Percentiles rank a stretch among this genome's conserved stretches.
Conservation (phyloP, 1,140 invertebrate genomes). For the Bombyx mandarina region DNA sequence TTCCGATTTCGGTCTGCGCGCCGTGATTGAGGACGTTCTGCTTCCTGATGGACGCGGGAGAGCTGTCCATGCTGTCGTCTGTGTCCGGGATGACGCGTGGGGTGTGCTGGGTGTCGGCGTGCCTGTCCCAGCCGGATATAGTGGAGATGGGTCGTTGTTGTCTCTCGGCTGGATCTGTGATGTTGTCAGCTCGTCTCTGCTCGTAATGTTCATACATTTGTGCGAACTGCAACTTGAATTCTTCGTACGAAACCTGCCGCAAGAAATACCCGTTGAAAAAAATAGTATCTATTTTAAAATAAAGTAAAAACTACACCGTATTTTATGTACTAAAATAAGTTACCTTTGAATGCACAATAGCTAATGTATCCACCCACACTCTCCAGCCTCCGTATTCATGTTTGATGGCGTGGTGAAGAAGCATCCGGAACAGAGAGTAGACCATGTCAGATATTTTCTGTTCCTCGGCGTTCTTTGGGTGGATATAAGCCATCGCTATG, state of each 20-base stretch:
- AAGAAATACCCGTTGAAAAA: not conserved
- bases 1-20: constrained; percentile 69
- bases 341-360: constrained; percentile 99
- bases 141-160: constrained; percentile 95
- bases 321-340: not conserved
- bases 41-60: constrained; percentile 43
- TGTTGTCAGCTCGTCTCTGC: constrained; percentile 91
- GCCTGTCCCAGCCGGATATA: constrained; percentile 93
- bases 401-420: constrained; percentile 98
- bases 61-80: constrained; percentile 41
- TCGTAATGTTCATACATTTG: constrained; percentile 99
- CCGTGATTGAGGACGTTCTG: constrained; percentile 63
- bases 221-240: constrained; percentile 95
- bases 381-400: constrained; percentile 99
- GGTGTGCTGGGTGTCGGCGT: constrained; percentile 57
- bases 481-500: constrained; percentile 98
- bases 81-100: constrained; percentile 56
- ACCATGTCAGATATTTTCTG: constrained; percentile 99
- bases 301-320: no score
- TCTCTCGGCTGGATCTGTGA: constrained; percentile 92
- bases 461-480: constrained; percentile 94
- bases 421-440: constrained; percentile 94
- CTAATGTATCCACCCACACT: constrained; percentile 99
- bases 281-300: no score
- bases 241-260: constrained; percentile 91